Evolutionary conservation across 2,797 vertebrate genomes (phyloP), one percentile per base, ranked within the genome.

Genomic region (Halcyon badia): DNA sequence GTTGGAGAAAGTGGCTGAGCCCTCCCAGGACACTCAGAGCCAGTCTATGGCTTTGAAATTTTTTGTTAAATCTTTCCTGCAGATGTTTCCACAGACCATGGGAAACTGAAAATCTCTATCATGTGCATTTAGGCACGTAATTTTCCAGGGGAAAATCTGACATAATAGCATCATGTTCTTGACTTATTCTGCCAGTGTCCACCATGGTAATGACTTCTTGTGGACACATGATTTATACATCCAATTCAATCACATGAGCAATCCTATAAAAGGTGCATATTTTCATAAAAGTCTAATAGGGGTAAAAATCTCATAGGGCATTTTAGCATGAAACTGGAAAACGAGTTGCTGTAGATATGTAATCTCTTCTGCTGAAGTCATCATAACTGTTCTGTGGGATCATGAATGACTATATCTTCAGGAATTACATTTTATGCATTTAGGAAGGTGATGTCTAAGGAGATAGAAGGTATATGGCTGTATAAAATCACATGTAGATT

Each of bases 291-390:
- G 87, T 87, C 90, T 95, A 96, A 95, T 94, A 94, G 87, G 44
- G 65, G 87, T 94, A 95, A 95, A 93, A 97, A 96, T 94, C 93
- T 94, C 94, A 95, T 94, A 96, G 90, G 86, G 89, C 94, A 91
- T 96, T 97, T 94, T 97, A 97, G 81, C 80, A 94, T 95, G 90
- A 89, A 93, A 94, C 48, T 86, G 85, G 93, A 95, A 95, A 96
- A 94, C 81, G 94, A 96, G 85, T 89, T 94, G 93, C 87, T 81
- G 58, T 76, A 86, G 94, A 94, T 91, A 75, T 89, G 88, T 95
- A 95, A 95, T 94, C 87, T 97, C 97, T 91, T 96, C 93, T 97
- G 94, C 97, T 97, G 94, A 97, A 97, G 93, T 96, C 95, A 97
- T 97, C 96, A 77, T 96, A 96, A 94, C 91, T 94, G 91, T 90